phyloP scores from a whole-genome alignment of 2,797 vertebrate species.

The Novumbra hubbsi region DNA sequence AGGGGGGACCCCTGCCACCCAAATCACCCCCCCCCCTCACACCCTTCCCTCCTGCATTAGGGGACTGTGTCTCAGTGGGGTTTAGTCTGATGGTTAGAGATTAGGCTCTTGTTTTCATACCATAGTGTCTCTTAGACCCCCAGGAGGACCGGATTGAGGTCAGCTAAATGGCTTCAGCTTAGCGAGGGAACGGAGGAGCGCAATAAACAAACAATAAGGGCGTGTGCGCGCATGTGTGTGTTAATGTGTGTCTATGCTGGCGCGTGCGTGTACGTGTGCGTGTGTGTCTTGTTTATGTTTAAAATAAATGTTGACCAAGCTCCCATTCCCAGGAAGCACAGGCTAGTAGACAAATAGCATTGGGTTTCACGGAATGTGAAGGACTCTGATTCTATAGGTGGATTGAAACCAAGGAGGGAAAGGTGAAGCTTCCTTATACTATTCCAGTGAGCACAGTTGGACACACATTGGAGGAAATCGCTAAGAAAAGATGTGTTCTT shows the following conservation, averaged over 20 bases:
- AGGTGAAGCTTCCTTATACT: neutral
- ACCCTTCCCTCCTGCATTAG: neutral
- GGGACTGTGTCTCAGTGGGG: neutral
- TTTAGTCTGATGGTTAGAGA: neutral
- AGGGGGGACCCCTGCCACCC: neutral
- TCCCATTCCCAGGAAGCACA: neutral
- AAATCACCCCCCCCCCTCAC: neutral
- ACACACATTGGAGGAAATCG: neutral
- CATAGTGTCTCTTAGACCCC: neutral
- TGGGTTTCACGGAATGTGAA: neutral
- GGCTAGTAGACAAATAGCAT: neutral
- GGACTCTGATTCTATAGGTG: neutral
- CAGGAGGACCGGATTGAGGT: conserved; percentile 1
- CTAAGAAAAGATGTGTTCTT: neutral
- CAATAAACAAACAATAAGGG: neutral
- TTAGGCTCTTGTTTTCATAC: neutral
- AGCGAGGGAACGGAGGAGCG: neutral
- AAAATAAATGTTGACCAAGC: neutral
- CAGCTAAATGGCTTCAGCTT: neutral
- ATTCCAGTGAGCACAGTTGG: neutral
- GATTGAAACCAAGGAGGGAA: neutral
- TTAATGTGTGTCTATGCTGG: neutral
- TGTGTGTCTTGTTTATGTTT: neutral
- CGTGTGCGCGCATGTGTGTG: neutral
- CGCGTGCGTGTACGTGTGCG: neutral